Conservation (phyloP, 2,797 vertebrate genomes). For the Malacoraja senta region DNA sequence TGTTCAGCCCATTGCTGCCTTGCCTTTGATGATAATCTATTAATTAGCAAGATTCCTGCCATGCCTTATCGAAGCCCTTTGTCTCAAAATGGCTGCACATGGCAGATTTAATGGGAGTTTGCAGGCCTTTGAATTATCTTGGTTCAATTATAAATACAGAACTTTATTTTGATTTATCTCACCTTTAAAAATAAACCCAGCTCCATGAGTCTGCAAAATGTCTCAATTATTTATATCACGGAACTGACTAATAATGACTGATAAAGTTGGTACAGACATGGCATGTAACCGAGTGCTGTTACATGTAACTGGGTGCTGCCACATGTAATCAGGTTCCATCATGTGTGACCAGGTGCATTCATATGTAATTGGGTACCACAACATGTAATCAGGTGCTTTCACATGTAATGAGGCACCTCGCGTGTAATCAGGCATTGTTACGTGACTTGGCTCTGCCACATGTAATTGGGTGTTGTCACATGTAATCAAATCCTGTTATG, state of each 20-base stretch:
- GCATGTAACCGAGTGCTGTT: not conserved
- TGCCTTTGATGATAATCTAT: not conserved
- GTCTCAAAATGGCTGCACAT: not conserved
- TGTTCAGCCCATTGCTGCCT: not conserved
- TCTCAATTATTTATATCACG: not conserved
- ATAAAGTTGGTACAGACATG: not conserved
- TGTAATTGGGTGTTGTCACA: not conserved
- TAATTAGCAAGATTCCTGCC: not conserved
- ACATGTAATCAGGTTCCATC: not conserved
- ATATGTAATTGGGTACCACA: not conserved
- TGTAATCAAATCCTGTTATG: not conserved
- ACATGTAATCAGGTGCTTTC: not conserved
- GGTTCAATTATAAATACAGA: slow-evolving; percentile 4
- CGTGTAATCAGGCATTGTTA: not conserved
- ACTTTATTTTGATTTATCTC: not conserved
- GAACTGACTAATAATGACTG: not conserved
- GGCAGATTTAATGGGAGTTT: not conserved
- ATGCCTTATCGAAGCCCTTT: not conserved
- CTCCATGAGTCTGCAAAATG: not conserved
- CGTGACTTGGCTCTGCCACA: not conserved
- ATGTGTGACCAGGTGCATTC: no score
- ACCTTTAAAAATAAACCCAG: not conserved
- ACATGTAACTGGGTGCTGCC: not conserved
- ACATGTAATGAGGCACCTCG: not conserved
- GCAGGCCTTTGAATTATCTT: not conserved